phyloP scores from a whole-genome alignment of 2,888 invertebrate species.

The Drosophila siamana region DNA sequence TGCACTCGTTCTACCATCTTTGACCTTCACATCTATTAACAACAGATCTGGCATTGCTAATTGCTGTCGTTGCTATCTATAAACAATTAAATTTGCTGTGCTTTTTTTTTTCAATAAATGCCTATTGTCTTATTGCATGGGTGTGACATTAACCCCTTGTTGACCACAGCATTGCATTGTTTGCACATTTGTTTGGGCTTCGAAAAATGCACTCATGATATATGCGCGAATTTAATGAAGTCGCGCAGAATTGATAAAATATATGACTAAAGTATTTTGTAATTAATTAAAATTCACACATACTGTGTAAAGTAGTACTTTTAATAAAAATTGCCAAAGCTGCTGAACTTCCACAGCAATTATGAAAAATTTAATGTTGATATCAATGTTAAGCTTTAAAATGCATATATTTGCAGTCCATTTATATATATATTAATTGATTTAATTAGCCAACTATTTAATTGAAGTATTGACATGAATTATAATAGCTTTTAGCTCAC shows the following conservation, averaged over 20 bases:
- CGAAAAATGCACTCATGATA: slow-evolving; percentile 64
- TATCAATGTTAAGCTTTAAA: too few relatives aligned
- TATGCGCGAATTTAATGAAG: slow-evolving; percentile 75
- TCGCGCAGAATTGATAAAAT: slow-evolving; percentile 73
- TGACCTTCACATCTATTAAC: not conserved
- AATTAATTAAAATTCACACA: slow-evolving; percentile 36
- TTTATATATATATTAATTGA: too few relatives aligned
- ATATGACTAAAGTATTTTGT: slow-evolving; percentile 36
- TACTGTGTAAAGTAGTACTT: not conserved
- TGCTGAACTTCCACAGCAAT: not conserved
- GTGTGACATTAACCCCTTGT: not conserved
- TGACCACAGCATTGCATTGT: slow-evolving; percentile 46
- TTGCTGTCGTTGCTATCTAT: slow-evolving; percentile 7
- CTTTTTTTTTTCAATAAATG: slow-evolving; percentile 2
- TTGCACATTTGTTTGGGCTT: slow-evolving; percentile 60
- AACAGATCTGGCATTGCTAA: not conserved
- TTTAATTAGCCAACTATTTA: not conserved
- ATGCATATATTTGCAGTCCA: too few relatives aligned
- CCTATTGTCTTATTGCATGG: not conserved
- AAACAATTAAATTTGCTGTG: not conserved
- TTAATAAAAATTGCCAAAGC: not conserved
- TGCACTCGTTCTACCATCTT: not conserved
- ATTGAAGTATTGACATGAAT: not conserved
- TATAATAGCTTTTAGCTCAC: not conserved
- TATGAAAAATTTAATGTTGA: not conserved